A percentile compares a stretch with the other conserved stretches of the same genome.
Evolutionary conservation across 1,140 invertebrate genomes (phyloP).

Genomic region (Brachionus calyciflorus): DNA sequence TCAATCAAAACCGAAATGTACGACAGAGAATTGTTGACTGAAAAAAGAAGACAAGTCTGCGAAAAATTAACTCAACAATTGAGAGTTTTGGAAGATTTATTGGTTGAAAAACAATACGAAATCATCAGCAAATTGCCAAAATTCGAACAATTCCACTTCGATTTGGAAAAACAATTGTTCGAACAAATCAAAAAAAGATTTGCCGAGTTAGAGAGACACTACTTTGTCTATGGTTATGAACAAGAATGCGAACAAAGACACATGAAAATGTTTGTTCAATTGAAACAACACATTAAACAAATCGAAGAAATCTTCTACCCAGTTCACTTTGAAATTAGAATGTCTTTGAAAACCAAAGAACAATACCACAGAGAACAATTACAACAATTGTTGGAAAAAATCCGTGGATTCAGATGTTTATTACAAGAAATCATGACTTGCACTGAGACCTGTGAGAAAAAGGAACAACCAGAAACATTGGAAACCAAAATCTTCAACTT

Average conservation of each 20-base stretch:
- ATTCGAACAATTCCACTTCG: constrained; percentile 26
- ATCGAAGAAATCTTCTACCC: constrained; percentile 8
- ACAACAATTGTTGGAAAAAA: constrained; percentile 7
- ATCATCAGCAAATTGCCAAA: not conserved
- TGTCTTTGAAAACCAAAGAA: not conserved
- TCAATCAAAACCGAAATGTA: not conserved
- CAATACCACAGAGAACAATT: not conserved
- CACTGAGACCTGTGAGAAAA: not conserved
- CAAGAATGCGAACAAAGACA: not conserved
- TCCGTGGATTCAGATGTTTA: constrained; percentile 6
- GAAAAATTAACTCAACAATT: constrained; percentile 16
- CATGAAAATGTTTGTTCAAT: constrained; percentile 7
- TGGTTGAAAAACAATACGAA: constrained; percentile 16
- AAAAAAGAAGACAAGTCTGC: constrained; percentile 23
- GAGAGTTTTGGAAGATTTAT: constrained; percentile 8
- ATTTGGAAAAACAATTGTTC: constrained; percentile 18
- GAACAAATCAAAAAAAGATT: constrained; percentile 37
- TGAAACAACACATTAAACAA: constrained; percentile 30
- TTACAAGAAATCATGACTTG: constrained; percentile 11
- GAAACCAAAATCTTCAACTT: constrained; percentile 11
- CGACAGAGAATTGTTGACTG: not conserved
- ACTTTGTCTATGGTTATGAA: not conserved
- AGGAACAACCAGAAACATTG: not conserved
- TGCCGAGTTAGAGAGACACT: not conserved
- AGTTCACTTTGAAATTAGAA: not conserved